A percentile compares a stretch with the other conserved stretches of the same genome.
These are phyloP conservation scores for Tupaia chinensis DNA, from an alignment of 2,113 vertebrate genomes.

Conservation along the genomic window DNA sequence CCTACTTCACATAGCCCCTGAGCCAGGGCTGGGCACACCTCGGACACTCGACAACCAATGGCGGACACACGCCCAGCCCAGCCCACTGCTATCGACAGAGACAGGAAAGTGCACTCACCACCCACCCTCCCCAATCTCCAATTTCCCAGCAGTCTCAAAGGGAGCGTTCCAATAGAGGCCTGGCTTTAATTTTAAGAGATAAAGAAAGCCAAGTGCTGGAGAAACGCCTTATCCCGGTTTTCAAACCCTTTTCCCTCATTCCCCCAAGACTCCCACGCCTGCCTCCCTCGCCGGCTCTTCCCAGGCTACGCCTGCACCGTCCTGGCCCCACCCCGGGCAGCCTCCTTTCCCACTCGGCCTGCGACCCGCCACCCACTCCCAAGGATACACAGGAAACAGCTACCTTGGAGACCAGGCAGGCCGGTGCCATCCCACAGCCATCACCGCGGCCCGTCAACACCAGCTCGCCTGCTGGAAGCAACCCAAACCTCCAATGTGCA, in stretches of 20 bases:
- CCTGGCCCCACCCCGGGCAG: conserved; percentile 22
- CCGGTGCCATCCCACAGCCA: conserved; percentile 61
- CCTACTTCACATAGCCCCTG: not conserved
- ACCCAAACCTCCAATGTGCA: conserved; percentile 13
- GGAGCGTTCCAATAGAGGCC: conserved; percentile 55
- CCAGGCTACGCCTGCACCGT: conserved; percentile 21
- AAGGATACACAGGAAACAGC: conserved; percentile 44
- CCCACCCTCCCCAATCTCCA: not conserved
- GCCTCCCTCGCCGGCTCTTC: conserved; percentile 31
- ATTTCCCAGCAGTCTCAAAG: conserved; percentile 66
- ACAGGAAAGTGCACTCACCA: not conserved
- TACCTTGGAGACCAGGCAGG: conserved; percentile 32
- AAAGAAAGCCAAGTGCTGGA: conserved; percentile 75
- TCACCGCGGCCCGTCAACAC: conserved; percentile 59
- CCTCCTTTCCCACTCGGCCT: conserved; percentile 68
- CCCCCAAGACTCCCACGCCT: conserved; percentile 14
- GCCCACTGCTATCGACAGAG: not conserved
- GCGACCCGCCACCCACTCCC: conserved; percentile 31
- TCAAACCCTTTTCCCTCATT: conserved; percentile 62
- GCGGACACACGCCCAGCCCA: not conserved
- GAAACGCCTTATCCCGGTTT: conserved; percentile 61
- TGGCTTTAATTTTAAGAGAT: conserved; percentile 81
- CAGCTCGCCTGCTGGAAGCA: conserved; percentile 48
- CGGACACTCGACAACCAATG: not conserved
- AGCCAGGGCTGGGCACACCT: not conserved